A percentile compares a stretch with the other conserved stretches of the same genome.
Evolutionary conservation across 2,797 vertebrate genomes (phyloP).

Genomic region (Masticophis lateralis): DNA sequence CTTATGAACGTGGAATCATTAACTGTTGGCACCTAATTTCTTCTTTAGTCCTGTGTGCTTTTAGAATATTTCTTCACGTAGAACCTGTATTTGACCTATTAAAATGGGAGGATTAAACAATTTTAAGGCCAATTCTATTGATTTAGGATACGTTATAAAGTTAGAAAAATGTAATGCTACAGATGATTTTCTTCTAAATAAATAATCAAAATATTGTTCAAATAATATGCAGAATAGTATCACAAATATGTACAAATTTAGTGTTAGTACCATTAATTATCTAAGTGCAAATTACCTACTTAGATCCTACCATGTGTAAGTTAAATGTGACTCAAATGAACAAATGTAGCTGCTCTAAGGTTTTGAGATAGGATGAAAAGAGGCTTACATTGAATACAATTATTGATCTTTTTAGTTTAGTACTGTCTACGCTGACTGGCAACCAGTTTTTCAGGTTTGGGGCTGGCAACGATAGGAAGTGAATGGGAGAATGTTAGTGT

Average conservation of each 20-base stretch:
- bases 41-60: not conserved
- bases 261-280: not conserved
- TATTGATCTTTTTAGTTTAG: not conserved
- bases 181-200: not conserved
- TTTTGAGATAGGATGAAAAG: not conserved
- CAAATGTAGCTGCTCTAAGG: not conserved
- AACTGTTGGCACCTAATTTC: not conserved
- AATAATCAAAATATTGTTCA: not conserved
- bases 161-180: not conserved
- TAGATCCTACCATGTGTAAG: not conserved
- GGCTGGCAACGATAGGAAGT: not conserved
- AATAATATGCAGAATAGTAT: not conserved
- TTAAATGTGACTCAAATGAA: not conserved
- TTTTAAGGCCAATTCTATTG: not conserved
- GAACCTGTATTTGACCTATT: not conserved
- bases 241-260: not conserved
- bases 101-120: not conserved
- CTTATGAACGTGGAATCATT: not conserved
- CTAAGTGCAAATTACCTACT: not conserved
- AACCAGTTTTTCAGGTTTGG: not conserved
- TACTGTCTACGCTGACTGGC: not conserved
- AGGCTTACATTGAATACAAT: not conserved
- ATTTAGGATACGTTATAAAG: not conserved
- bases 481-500: not conserved
- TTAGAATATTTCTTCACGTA: not conserved